Conservation (phyloP, 2,888 invertebrate species). For the Polia nebulosa region DNA sequence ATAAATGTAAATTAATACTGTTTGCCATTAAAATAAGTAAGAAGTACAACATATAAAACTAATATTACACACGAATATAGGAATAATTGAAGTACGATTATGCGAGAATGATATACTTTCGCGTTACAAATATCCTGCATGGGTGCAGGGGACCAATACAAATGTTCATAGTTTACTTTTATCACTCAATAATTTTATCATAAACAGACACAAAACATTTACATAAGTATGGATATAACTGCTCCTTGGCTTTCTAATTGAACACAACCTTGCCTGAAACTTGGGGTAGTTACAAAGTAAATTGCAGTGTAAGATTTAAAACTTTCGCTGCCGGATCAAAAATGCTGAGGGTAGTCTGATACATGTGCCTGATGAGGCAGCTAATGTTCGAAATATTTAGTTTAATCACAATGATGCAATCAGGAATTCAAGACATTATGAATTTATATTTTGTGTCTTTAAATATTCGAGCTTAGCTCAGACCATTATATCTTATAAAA, state of each 20-base stretch:
- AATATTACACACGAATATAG: conserved; percentile 26
- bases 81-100: conserved; percentile 33
- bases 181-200: conserved; percentile 6
- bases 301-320: background rate
- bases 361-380: background rate
- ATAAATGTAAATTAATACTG: conserved; percentile 66
- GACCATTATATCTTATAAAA: conserved; percentile 28
- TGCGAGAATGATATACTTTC: conserved; percentile 7
- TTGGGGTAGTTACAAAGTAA: background rate
- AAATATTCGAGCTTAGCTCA: conserved; percentile 44
- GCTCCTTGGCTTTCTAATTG: background rate
- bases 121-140: conserved; percentile 7
- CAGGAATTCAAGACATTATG: background rate
- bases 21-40: conserved; percentile 49
- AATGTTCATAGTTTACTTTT: conserved; percentile 18
- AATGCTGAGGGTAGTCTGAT: background rate
- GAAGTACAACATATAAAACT: conserved; percentile 35
- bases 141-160: conserved; percentile 34
- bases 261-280: conserved; percentile 1
- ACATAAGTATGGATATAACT: conserved; percentile 1
- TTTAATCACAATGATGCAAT: background rate
- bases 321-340: background rate
- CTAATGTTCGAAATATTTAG: conserved; percentile 2
- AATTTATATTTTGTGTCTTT: background rate
- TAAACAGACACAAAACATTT: conserved; percentile 1